A percentile compares a stretch with the other conserved stretches of the same genome.
phyloP scores from a whole-genome alignment of 2,888 invertebrate genomes.

The Notodonta ziczac region DNA sequence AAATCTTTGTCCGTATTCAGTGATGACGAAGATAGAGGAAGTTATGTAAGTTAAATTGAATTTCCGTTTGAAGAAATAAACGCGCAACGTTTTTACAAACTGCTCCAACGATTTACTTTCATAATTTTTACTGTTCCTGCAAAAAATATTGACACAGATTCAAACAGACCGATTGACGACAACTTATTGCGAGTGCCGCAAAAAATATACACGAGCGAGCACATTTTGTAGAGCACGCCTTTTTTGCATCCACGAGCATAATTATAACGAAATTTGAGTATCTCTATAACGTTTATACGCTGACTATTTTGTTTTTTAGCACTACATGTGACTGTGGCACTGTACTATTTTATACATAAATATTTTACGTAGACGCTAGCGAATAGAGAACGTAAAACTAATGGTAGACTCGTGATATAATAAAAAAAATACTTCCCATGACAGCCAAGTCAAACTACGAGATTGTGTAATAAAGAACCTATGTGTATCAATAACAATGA shows the following conservation, averaged over 20 bases:
- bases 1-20: no score
- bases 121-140: conserved; percentile 26
- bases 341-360: no score
- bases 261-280: conserved; percentile 31
- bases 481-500: no score
- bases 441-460: no score
- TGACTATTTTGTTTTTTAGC: no score
- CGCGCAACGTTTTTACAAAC: conserved; percentile 2
- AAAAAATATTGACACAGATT: conserved; percentile 37
- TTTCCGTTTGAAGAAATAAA: not conserved
- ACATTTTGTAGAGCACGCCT: conserved; percentile 28
- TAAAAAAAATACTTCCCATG: no score
- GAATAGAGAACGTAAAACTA: no score
- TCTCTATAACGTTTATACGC: no score
- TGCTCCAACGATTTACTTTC: conserved; percentile 2
- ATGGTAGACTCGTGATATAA: no score
- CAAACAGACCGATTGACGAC: conserved; percentile 21
- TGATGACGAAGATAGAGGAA: not conserved
- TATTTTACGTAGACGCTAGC: no score
- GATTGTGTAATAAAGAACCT: no score
- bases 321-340: no score
- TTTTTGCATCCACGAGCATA: conserved; percentile 30
- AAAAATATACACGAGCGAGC: conserved; percentile 28
- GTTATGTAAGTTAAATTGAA: not conserved
- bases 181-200: conserved; percentile 19